phyloP scores from a whole-genome alignment of 2,888 invertebrate genomes.

The Caradrina clavipalpis region DNA sequence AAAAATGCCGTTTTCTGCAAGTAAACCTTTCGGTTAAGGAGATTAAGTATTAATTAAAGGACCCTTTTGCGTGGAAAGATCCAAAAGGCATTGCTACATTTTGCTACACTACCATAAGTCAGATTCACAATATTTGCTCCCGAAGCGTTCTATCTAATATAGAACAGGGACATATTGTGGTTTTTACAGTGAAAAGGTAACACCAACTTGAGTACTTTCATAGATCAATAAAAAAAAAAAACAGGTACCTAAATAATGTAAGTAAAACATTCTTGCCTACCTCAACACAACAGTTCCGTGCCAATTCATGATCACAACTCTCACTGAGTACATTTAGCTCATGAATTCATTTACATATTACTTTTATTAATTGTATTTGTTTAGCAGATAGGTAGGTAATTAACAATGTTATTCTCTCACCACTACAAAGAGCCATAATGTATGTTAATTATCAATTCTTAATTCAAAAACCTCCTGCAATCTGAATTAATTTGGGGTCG shows the following conservation, averaged over 20 bases:
- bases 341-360: background rate
- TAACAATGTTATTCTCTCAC: background rate
- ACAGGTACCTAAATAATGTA: background rate
- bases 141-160: too few relatives aligned
- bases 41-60: too few relatives aligned
- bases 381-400: background rate
- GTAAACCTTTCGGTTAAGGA: too few relatives aligned
- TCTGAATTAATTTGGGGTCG: background rate
- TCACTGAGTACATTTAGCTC: too few relatives aligned
- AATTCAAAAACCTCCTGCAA: too few relatives aligned
- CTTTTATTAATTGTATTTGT: background rate
- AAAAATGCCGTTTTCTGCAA: too few relatives aligned
- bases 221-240: too few relatives aligned
- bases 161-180: too few relatives aligned
- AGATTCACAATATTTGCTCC: too few relatives aligned
- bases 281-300: constrained; percentile 36
- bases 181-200: too few relatives aligned
- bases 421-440: background rate
- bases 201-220: too few relatives aligned
- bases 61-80: background rate
- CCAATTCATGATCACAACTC: constrained; percentile 35
- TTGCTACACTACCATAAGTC: too few relatives aligned
- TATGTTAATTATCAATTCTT: background rate
- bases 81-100: background rate
- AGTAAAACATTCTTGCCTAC: constrained; percentile 12